Conservation (phyloP, 2,113 vertebrate species). For the Albula glossodonta region DNA sequence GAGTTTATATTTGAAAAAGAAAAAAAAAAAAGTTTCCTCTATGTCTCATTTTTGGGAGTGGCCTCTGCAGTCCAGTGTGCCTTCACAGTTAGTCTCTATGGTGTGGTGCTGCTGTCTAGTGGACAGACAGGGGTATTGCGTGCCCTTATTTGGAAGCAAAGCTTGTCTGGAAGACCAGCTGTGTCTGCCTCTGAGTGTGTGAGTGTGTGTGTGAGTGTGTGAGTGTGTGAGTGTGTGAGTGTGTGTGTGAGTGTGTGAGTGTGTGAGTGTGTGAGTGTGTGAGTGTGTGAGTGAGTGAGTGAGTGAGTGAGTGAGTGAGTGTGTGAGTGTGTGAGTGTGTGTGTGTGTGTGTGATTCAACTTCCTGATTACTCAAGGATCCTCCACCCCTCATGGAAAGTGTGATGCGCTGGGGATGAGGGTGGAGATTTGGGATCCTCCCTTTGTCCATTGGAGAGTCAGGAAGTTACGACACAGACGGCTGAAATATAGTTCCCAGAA, state of each 20-base stretch:
- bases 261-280: too few species aligned
- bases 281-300: too few species aligned
- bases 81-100: background rate
- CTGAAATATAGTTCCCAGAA: background rate
- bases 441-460: background rate
- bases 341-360: background rate
- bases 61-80: background rate
- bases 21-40: too few species aligned
- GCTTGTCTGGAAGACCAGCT: constrained; percentile 10
- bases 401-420: background rate
- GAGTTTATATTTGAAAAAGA: background rate
- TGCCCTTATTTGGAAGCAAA: constrained; percentile 36
- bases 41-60: background rate
- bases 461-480: background rate
- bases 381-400: background rate
- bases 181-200: too few species aligned
- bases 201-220: too few species aligned
- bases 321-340: too few species aligned
- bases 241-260: too few species aligned
- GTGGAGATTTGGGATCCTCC: background rate
- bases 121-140: constrained; percentile 46
- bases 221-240: background rate
- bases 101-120: constrained; percentile 48
- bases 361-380: background rate
- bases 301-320: too few species aligned